Evolutionary conservation across 2,888 invertebrate genomes (phyloP), one percentile per base, ranked within the genome.

Genomic region (Monopis laevigella): DNA sequence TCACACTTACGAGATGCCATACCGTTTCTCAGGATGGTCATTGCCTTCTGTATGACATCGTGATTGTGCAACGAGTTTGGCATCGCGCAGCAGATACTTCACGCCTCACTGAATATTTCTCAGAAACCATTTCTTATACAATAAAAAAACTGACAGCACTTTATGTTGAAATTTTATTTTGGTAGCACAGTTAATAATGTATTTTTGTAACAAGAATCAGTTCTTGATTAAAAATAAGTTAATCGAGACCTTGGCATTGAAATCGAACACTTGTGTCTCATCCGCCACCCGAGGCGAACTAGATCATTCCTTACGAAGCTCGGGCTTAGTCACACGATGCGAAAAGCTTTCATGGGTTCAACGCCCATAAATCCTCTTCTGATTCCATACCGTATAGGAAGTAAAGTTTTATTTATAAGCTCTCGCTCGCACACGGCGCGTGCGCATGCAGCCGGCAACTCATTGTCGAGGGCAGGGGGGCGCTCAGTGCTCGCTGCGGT

Each of bases 281-380:
- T n/a, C n/a, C 17, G 6, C 32, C 10, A 2, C 32, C 17, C 32
- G 32, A 32, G 32, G 32, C 32, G 32, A 32, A 17, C 6, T 36
- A 12, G 19, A 36, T 21, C 21, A 11, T 21, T 21, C 19, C 34
- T 17, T 39, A 24, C 35, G 34, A 43, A 55, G 53, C 48, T 49
- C 48, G 29, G 45, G 47, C 51, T 62, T 57, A 61, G 61, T 64
- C 62, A 65, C 52, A 48, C 51, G 45, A 51, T 49, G 59, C 60
- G 56, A 66, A 70, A 66, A 65, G 59, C 62, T 72, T 65, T 65
- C 61, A 59, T 59, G 71, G 62, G 78, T 74, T 78, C 77, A 77
- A 64, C 57, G 74, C 61, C 69, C 78, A 77, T 75, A 74, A 70
- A 69, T 71, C 67, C 65, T 65, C 63, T 70, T 65, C 56, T 62